Conservation (phyloP, 2,113 vertebrate species). For the Hassar affinis region DNA sequence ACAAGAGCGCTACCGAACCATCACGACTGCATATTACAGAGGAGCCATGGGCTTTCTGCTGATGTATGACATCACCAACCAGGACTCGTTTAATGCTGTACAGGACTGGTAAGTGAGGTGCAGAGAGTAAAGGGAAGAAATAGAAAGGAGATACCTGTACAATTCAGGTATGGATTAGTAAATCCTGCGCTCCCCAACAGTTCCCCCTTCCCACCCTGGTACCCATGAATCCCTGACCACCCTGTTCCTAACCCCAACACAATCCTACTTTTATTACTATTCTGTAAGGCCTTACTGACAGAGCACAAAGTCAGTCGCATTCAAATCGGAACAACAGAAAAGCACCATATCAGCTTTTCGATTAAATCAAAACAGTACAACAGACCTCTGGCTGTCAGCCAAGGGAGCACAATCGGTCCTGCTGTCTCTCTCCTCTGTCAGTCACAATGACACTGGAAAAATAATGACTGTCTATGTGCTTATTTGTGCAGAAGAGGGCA, state of each 20-base stretch:
- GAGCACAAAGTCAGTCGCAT: neutral
- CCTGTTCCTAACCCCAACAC: neutral
- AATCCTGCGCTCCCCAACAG: neutral
- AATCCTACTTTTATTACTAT: neutral
- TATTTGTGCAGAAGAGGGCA: neutral
- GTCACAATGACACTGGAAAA: neutral
- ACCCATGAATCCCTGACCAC: neutral
- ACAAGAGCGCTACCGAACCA: conserved; percentile 83
- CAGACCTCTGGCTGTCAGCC: neutral
- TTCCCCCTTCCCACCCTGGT: neutral
- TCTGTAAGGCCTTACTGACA: neutral
- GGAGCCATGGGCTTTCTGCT: conserved; percentile 86
- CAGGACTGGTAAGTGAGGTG: conserved; percentile 78
- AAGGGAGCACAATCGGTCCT: neutral
- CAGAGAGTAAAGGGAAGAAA: neutral
- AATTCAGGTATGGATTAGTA: neutral
- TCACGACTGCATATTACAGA: conserved; percentile 85
- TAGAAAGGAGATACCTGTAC: neutral
- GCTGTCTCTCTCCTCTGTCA: neutral
- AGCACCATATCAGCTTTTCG: neutral
- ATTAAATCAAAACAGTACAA: neutral
- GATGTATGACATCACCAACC: conserved; percentile 84
- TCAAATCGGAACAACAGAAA: neutral
- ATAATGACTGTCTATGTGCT: neutral
- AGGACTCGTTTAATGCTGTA: conserved; percentile 81